Evolutionary conservation across 2,888 invertebrate genomes (phyloP).

Genomic region (Thereva unica): DNA sequence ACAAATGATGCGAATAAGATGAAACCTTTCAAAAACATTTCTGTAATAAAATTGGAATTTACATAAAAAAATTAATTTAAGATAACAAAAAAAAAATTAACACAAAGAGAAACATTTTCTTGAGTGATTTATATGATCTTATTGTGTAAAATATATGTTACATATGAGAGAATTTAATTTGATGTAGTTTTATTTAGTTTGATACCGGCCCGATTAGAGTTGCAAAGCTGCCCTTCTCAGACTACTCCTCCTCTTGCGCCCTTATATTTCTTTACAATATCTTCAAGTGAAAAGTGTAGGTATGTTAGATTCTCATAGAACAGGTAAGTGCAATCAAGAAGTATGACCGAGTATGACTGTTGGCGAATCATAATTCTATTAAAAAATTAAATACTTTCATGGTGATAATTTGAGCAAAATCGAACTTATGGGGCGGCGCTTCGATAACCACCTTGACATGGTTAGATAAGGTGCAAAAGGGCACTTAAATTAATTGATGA

Average conservation of each 20-base stretch:
- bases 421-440: too few relatives aligned
- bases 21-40: constrained; percentile 11
- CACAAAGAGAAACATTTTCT: constrained; percentile 35
- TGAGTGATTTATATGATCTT: constrained; percentile 42
- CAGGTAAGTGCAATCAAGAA: too few relatives aligned
- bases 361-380: too few relatives aligned
- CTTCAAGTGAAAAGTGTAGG: too few relatives aligned
- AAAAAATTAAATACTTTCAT: too few relatives aligned
- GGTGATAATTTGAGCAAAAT: too few relatives aligned
- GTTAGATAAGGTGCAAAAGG: too few relatives aligned
- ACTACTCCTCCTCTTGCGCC: background rate
- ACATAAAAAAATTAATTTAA: constrained; percentile 8
- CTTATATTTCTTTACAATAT: background rate
- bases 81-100: constrained; percentile 25
- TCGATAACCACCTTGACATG: too few relatives aligned
- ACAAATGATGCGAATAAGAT: too few relatives aligned
- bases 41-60: background rate
- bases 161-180: constrained; percentile 34
- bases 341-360: too few relatives aligned
- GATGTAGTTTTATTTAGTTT: background rate
- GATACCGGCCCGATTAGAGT: background rate
- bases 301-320: too few relatives aligned
- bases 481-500: too few relatives aligned
- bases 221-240: background rate
- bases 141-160: constrained; percentile 42